These are phyloP conservation scores for Amphiduros pacificus DNA, from an alignment of 2,888 invertebrate species.

Conservation along the genomic window DNA sequence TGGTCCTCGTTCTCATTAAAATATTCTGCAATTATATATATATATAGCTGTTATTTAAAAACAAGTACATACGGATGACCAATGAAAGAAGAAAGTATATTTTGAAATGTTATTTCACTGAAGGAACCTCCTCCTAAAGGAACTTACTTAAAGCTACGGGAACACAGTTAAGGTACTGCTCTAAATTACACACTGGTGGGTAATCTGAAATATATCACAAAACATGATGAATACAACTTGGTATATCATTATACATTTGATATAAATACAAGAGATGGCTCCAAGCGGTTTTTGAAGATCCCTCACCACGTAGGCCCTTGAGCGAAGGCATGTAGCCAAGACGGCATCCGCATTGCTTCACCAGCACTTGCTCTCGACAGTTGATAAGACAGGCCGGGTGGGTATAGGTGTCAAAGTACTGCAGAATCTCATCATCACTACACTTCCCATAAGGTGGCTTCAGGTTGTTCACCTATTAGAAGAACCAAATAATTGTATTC, in stretches of 20 bases:
- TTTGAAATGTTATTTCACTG: not conserved
- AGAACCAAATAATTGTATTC: too few relatives aligned
- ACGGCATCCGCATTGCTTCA: conserved; percentile 24
- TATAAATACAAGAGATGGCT: too few relatives aligned
- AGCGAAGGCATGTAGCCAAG: conserved; percentile 39
- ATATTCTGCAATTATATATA: not conserved
- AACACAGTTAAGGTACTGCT: not conserved
- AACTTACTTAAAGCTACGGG: not conserved
- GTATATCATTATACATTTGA: too few relatives aligned
- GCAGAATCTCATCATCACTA: conserved; percentile 1
- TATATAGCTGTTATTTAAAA: too few relatives aligned
- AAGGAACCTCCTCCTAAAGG: not conserved
- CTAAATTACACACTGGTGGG: not conserved
- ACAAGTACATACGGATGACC: too few relatives aligned
- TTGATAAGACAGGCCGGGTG: conserved; percentile 16
- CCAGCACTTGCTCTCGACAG: conserved; percentile 7
- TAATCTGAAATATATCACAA: not conserved
- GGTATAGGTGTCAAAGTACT: conserved; percentile 17
- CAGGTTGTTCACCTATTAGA: conserved; percentile 21
- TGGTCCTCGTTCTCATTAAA: not conserved
- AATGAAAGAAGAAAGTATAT: too few relatives aligned
- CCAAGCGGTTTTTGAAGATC: too few relatives aligned
- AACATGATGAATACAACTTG: not conserved
- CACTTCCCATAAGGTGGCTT: conserved; percentile 22
- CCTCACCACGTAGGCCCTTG: too few relatives aligned